phyloP scores from a whole-genome alignment of 2,113 vertebrate species.

The Anolis carolinensis region DNA sequence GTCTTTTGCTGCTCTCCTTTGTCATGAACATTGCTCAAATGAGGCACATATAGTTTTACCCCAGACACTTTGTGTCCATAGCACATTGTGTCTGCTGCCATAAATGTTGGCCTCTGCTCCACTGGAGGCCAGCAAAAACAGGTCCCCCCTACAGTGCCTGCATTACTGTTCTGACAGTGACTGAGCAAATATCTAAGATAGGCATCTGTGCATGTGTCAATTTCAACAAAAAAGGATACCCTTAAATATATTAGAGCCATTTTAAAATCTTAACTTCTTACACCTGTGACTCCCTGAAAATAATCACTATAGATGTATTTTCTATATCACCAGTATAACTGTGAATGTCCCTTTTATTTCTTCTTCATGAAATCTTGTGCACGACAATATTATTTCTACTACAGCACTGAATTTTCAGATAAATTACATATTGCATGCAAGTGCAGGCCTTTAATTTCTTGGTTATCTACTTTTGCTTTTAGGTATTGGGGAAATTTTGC shows the following conservation, averaged over 20 bases:
- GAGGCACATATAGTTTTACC: too few species aligned
- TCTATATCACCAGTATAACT: background rate
- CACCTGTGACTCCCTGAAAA: background rate
- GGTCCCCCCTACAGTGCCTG: too few species aligned
- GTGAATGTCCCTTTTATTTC: constrained; percentile 1
- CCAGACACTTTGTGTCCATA: too few species aligned
- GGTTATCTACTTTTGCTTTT: background rate
- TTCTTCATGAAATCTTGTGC: background rate
- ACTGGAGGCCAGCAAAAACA: too few species aligned
- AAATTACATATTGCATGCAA: background rate
- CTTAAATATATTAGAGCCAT: background rate
- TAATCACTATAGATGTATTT: background rate
- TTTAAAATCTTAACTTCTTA: background rate
- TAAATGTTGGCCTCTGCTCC: too few species aligned
- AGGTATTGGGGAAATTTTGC: background rate
- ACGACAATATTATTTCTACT: background rate
- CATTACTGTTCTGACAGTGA: too few species aligned
- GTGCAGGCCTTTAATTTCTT: background rate
- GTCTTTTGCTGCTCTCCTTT: too few species aligned
- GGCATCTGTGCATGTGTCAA: too few species aligned
- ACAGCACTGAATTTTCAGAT: background rate
- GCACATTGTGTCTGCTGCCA: too few species aligned
- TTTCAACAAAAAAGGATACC: background rate
- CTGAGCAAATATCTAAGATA: too few species aligned
- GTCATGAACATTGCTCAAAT: too few species aligned